Evolutionary conservation across 30 jellyfish, hydroid and myxozoan genomes (phyloP).

Genomic region (Turritopsis rubra): DNA sequence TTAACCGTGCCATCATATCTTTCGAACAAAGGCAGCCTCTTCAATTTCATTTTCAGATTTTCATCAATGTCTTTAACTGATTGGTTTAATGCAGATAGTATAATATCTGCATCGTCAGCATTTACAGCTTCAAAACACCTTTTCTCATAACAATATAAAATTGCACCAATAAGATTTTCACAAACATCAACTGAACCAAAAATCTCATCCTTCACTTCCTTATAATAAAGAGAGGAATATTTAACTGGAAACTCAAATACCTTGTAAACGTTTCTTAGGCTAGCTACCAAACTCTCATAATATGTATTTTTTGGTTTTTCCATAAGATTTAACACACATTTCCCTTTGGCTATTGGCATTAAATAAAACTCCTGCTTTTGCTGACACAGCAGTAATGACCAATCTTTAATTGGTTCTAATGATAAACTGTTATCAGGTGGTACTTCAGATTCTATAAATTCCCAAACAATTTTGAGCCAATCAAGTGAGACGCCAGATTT

Average conservation of each 20-base stretch:
- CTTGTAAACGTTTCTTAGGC: neutral
- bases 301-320: neutral
- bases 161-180: slow-evolving; percentile 8
- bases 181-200: slow-evolving; percentile 23
- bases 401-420: neutral
- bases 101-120: slow-evolving; percentile 8
- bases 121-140: neutral
- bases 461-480: neutral
- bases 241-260: neutral
- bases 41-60: neutral
- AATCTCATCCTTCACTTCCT: neutral
- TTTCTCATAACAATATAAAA: slow-evolving; percentile 1
- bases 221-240: neutral
- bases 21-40: slow-evolving; percentile 17
- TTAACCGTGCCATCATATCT: neutral
- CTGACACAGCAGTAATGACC: slow-evolving; percentile 20
- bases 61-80: neutral
- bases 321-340: neutral
- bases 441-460: neutral
- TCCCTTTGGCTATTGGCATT: slow-evolving; percentile 9
- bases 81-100: neutral
- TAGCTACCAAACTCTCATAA: neutral
- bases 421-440: neutral
- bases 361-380: neutral
- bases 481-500: neutral